phyloP scores from a whole-genome alignment of 1,140 invertebrate species.

The Ceratitis capitata region DNA sequence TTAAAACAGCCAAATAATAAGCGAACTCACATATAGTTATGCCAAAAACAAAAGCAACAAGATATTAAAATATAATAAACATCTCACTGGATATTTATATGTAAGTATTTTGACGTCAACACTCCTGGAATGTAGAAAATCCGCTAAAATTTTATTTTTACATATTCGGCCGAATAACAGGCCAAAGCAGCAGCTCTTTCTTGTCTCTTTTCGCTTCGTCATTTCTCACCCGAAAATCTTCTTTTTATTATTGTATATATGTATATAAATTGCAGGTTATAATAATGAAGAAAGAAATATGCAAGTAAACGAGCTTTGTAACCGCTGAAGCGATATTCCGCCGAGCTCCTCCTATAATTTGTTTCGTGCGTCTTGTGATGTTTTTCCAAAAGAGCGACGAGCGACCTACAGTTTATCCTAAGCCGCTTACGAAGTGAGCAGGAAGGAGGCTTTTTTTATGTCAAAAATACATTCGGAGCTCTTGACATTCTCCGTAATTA shows the following conservation, averaged over 20 bases:
- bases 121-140: background rate
- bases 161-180: background rate
- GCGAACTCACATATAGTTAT: background rate
- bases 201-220: background rate
- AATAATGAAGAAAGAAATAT: background rate
- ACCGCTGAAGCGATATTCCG: too few species aligned
- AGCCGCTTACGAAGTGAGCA: too few species aligned
- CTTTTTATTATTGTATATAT: background rate
- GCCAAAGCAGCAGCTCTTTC: background rate
- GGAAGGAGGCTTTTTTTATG: too few species aligned
- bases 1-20: background rate
- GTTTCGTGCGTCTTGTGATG: too few species aligned
- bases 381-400: too few species aligned
- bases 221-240: background rate
- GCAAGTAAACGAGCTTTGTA: background rate
- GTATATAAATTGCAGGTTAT: background rate
- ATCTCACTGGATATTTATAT: background rate
- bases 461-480: too few species aligned
- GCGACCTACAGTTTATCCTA: too few species aligned
- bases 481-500: too few species aligned
- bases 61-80: background rate
- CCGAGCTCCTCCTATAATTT: too few species aligned
- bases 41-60: background rate
- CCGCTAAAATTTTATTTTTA: background rate
- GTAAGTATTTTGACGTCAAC: conserved; percentile 1